Base-by-base conservation (phyloP, 1,140 invertebrate species). In the Cydia strobilella region DNA sequence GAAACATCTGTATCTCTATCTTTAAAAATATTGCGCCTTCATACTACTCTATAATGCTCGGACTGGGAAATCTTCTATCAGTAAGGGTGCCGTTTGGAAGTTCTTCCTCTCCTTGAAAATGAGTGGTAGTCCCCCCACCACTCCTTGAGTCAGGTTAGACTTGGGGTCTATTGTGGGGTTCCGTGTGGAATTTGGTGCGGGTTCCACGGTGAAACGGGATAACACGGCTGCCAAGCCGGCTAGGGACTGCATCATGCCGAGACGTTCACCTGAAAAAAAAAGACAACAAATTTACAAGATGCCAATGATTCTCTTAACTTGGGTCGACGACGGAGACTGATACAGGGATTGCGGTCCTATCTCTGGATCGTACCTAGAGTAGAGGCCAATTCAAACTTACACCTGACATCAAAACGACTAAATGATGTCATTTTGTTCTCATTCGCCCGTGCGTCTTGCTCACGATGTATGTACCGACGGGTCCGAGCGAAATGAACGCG, bases 171-270 rank as follows among this genome's bases (percentile, higher is more conserved):
- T 27, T 12, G 7, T 45, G 5, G 39, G 18, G 6, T 48, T 18
- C 20, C 23, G 4, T 10, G 3, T 23, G n/a, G 69, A 72, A 18
- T 72, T 48, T 1, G 35, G 35, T 5, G 69, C 69, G 1, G 69
- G 69, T 20, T 72, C 69, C 4, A 73, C 72, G 4, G 72, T 45
- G 72, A 73, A 73, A 1, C 42, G 20, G 4, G 72, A 48, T 23
- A 73, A 42, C 2, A 69, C 35, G 65, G 65, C 65, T 27, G 65
- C 65, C 35, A 69, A 39, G 27, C 65, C 65, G 7, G 65, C 65
- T 4, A 69, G 42, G 1, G 72, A 73, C 48, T 73, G 72, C 72
- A 73, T 73, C 12, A 73, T 18, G 42, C 72, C 72, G 6, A 73
- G 39, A 15, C 72, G 42, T 23, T 73, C 72, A 3, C 72, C 72